These are phyloP conservation scores for Ostrea edulis DNA, from an alignment of 1,140 invertebrate genomes.

Conservation along the genomic window DNA sequence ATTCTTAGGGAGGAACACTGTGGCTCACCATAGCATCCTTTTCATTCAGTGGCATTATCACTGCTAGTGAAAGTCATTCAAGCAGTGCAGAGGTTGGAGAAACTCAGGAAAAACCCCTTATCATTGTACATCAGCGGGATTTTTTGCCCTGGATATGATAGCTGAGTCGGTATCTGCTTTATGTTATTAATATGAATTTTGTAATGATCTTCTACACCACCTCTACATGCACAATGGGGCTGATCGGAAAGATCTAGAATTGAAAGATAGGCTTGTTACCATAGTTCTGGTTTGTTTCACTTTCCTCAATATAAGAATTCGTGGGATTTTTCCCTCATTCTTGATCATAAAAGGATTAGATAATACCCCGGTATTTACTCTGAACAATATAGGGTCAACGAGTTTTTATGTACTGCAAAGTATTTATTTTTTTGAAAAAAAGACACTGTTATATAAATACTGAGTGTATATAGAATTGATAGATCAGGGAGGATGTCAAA, in stretches of 20 bases:
- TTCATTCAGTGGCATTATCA: slow-evolving; percentile 31
- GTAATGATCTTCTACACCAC: neutral
- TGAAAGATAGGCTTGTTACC: slow-evolving; percentile 33
- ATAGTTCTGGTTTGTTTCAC: neutral
- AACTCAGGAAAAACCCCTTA: neutral
- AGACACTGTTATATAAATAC: neutral
- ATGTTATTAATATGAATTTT: slow-evolving; percentile 27
- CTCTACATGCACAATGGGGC: neutral
- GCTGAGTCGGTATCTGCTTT: slow-evolving; percentile 11
- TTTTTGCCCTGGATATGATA: slow-evolving; percentile 16
- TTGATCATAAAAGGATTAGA: neutral
- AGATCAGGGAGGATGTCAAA: neutral
- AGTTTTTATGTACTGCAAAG: too few relatives aligned
- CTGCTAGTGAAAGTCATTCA: neutral
- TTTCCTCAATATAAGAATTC: neutral
- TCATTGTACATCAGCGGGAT: neutral
- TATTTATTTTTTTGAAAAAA: neutral
- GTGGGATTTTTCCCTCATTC: neutral
- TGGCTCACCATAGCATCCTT: neutral
- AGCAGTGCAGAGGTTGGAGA: neutral
- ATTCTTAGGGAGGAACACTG: neutral
- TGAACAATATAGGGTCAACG: neutral
- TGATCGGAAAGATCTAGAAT: slow-evolving; percentile 6
- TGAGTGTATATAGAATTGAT: neutral
- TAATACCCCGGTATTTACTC: too few relatives aligned